Evolutionary conservation across 2,888 invertebrate species (phyloP).

Genomic region (Auanema freiburgensis): DNA sequence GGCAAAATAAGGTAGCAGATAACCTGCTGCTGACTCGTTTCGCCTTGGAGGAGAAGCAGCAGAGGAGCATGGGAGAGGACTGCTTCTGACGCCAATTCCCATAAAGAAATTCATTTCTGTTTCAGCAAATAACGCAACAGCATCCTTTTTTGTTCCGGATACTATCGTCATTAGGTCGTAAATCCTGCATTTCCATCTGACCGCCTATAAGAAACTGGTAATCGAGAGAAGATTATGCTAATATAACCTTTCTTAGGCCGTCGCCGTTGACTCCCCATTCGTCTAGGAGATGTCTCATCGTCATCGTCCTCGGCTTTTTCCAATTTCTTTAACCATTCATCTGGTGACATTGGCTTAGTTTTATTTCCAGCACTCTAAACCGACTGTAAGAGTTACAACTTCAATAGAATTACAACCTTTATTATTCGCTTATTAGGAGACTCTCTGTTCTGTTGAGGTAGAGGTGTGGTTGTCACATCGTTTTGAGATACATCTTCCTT

Average conservation of each 20-base stretch:
- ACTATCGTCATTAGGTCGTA: conserved; percentile 26
- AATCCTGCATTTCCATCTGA: conserved; percentile 31
- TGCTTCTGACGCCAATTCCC: too few species aligned
- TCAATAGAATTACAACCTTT: conserved; percentile 21
- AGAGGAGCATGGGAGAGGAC: too few species aligned
- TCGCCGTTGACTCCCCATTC: conserved; percentile 36
- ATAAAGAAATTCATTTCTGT: too few species aligned
- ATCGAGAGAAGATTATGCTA: neutral
- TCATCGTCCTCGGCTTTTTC: conserved; percentile 53
- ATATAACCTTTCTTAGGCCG: conserved; percentile 33
- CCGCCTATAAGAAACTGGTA: conserved; percentile 26
- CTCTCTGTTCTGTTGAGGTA: conserved; percentile 16
- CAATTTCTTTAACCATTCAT: conserved; percentile 61
- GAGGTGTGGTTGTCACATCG: conserved; percentile 18
- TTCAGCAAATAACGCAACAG: conserved; percentile 47
- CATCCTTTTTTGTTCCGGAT: conserved; percentile 38
- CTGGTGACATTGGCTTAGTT: conserved; percentile 58
- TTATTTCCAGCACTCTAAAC: conserved; percentile 26
- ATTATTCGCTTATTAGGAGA: conserved; percentile 42
- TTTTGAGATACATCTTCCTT: conserved; percentile 44
- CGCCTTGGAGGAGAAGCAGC: too few species aligned
- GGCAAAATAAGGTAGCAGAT: too few species aligned
- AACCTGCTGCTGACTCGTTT: too few species aligned
- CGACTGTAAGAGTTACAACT: neutral
- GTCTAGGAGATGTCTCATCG: conserved; percentile 31